Conservation (phyloP, 2,888 invertebrate species). For the Chloroclysta siterata region DNA sequence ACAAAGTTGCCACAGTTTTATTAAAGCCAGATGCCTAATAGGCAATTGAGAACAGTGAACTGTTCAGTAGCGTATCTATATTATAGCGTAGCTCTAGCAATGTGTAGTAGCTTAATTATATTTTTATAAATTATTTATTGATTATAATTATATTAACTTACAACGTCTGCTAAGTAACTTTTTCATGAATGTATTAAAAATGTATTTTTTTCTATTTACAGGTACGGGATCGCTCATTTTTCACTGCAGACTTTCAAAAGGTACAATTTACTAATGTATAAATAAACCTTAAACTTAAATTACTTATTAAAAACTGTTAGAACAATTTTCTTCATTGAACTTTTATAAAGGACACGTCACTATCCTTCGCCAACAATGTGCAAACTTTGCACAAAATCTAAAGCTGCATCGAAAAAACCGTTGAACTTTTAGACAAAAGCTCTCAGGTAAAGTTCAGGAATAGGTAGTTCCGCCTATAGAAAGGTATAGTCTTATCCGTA, state of each 20-base stretch:
- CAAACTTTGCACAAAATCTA: slow-evolving; percentile 63
- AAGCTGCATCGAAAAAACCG: slow-evolving; percentile 76
- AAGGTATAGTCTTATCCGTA: slow-evolving; percentile 73
- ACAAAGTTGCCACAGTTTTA: slow-evolving; percentile 51
- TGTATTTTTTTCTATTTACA: slow-evolving; percentile 44
- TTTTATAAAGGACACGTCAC: slow-evolving; percentile 32
- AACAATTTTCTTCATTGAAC: not conserved
- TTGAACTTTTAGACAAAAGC: slow-evolving; percentile 84
- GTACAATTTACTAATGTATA: slow-evolving; percentile 1
- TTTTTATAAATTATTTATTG: not conserved
- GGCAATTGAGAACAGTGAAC: slow-evolving; percentile 52
- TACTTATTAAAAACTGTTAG: not conserved
- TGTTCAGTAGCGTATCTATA: slow-evolving; percentile 25
- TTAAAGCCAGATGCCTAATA: slow-evolving; percentile 73
- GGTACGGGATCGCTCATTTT: slow-evolving; percentile 45
- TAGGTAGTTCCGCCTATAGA: slow-evolving; percentile 79
- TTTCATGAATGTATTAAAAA: not conserved
- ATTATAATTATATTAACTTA: not conserved
- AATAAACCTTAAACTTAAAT: not conserved
- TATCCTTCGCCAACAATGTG: slow-evolving; percentile 38
- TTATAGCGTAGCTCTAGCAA: slow-evolving; percentile 12
- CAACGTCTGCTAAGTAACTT: not conserved
- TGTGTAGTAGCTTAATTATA: slow-evolving; percentile 4
- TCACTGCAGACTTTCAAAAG: slow-evolving; percentile 19
- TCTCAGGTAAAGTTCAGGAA: slow-evolving; percentile 81